phyloP scores from a whole-genome alignment of 2,113 vertebrate species.

The Periophthalmus modestus region DNA sequence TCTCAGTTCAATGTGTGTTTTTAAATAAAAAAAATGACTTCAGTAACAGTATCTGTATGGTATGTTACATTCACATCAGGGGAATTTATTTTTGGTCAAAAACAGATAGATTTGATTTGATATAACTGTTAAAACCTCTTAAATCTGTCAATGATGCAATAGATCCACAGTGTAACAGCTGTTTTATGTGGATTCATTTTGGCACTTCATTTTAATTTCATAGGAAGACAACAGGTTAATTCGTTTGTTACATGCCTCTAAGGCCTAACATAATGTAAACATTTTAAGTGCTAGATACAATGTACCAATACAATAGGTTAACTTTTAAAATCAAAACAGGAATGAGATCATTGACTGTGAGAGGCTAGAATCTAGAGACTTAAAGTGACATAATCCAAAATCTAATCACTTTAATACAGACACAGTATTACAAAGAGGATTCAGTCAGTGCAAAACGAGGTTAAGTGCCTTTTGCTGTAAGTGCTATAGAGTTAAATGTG shows the following conservation, averaged over 20 bases:
- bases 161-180: conserved; percentile 21
- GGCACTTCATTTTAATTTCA: conserved; percentile 49
- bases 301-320: conserved; percentile 45
- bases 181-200: conserved; percentile 52
- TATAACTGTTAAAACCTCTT: conserved; percentile 18
- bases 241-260: conserved; percentile 12
- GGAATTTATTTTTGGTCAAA: conserved; percentile 62
- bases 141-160: conserved; percentile 19
- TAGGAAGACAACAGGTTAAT: conserved; percentile 51
- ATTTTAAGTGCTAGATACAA: conserved; percentile 11
- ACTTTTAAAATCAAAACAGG: conserved; percentile 43
- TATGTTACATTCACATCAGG: conserved; percentile 61
- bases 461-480: neutral
- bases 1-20: conserved; percentile 52
- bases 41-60: conserved; percentile 37
- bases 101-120: conserved; percentile 40
- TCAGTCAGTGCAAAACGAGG: neutral
- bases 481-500: neutral
- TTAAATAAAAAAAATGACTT: conserved; percentile 44
- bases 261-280: conserved; percentile 43
- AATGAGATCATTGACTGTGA: conserved; percentile 50
- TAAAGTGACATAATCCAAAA: neutral
- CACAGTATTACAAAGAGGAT: neutral
- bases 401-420: neutral
- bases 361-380: neutral